These are phyloP conservation scores for Conger conger DNA, from an alignment of 2,113 vertebrate genomes.

Conservation along the genomic window DNA sequence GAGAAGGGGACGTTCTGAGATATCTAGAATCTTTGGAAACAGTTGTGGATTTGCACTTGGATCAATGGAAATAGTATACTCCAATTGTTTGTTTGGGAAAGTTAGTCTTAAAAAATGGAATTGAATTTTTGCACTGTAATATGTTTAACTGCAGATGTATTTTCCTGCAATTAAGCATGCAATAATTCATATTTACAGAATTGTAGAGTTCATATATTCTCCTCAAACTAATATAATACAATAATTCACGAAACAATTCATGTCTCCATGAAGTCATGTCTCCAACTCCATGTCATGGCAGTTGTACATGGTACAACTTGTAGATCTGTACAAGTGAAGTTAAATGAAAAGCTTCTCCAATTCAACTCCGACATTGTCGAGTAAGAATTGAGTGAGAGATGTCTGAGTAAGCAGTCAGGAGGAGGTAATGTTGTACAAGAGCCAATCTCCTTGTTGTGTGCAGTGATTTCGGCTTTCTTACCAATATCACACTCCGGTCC, in stretches of 20 bases:
- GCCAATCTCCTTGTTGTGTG: slow-evolving; percentile 17
- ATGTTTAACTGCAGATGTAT: too few species aligned
- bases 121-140: too few species aligned
- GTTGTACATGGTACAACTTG: neutral
- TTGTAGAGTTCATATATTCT: too few species aligned
- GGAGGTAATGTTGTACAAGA: neutral
- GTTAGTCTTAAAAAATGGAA: slow-evolving; percentile 29
- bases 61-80: slow-evolving; percentile 35
- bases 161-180: too few species aligned
- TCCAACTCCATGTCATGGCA: neutral
- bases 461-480: slow-evolving; percentile 18
- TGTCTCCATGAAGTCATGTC: too few species aligned
- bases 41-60: slow-evolving; percentile 30
- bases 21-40: slow-evolving; percentile 29
- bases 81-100: slow-evolving; percentile 38
- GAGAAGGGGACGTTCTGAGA: slow-evolving; percentile 32
- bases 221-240: too few species aligned
- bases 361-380: slow-evolving; percentile 1
- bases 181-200: too few species aligned
- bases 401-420: neutral
- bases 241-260: too few species aligned
- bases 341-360: neutral
- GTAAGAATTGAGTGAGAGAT: neutral
- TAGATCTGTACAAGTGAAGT: too few species aligned
- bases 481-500: slow-evolving; percentile 31